A percentile compares a stretch with the other conserved stretches of the same genome.
phyloP scores from a whole-genome alignment of 2,888 invertebrate genomes.

The Oxytorus armatus region DNA sequence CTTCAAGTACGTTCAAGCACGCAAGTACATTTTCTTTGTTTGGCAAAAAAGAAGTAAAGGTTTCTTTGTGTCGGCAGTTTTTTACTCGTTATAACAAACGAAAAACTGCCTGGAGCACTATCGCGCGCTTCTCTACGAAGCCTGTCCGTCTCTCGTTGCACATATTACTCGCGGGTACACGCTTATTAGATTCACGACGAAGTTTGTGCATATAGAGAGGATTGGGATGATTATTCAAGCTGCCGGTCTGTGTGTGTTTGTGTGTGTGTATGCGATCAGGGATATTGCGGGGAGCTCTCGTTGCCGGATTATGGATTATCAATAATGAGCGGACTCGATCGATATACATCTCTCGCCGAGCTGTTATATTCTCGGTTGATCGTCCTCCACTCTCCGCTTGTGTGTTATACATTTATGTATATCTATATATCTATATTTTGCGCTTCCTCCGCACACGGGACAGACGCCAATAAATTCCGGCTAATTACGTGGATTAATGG shows the following conservation, averaged over 20 bases:
- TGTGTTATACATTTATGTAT: conserved; percentile 31
- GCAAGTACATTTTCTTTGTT: no score
- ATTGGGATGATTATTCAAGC: conserved; percentile 78
- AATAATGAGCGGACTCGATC: conserved; percentile 82
- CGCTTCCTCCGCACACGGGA: conserved; percentile 37
- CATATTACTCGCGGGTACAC: no score
- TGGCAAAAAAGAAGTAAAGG: no score
- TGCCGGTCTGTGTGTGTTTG: conserved; percentile 74
- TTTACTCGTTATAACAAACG: no score
- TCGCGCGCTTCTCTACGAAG: no score
- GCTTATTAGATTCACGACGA: no score
- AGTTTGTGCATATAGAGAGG: conserved; percentile 5
- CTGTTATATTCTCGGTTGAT: conserved; percentile 37
- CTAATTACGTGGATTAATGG: conserved; percentile 83
- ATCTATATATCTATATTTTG: conserved; percentile 40
- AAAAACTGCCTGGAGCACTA: neutral
- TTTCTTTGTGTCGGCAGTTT: no score
- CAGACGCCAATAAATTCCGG: conserved; percentile 80
- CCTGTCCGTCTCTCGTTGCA: no score
- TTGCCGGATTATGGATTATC: conserved; percentile 83
- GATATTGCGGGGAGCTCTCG: conserved; percentile 70
- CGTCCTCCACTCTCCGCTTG: conserved; percentile 47
- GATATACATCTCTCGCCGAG: conserved; percentile 73
- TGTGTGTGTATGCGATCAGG: conserved; percentile 33
- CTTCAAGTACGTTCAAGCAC: no score